Evolutionary conservation across 2,888 invertebrate genomes (phyloP).

Genomic region (Lasioglossum leucozonium): DNA sequence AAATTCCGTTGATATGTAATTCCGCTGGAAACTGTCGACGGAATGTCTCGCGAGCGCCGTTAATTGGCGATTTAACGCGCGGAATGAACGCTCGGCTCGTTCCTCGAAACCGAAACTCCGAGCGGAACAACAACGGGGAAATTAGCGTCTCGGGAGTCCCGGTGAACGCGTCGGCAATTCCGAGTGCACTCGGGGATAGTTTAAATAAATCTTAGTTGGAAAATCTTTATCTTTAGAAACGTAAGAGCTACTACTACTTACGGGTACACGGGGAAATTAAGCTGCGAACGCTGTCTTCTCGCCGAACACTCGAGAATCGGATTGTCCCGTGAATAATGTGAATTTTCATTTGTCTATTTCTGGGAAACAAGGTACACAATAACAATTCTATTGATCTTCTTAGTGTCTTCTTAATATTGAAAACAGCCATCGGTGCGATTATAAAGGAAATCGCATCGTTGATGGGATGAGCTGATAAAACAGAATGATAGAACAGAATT

Average conservation of each 20-base stretch:
- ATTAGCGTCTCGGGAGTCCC: background rate
- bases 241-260: conserved; percentile 22
- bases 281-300: background rate
- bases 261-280: conserved; percentile 4
- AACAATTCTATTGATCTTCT: no score
- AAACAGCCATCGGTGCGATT: no score
- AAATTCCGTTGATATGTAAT: background rate
- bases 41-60: background rate
- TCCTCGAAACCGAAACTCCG: background rate
- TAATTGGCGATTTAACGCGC: background rate
- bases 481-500: no score
- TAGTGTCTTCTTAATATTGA: no score
- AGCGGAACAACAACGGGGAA: no score
- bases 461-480: no score
- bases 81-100: conserved; percentile 1
- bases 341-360: no score
- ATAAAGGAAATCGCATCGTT: no score
- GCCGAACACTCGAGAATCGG: background rate
- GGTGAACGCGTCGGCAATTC: conserved; percentile 28
- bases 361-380: no score
- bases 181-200: conserved; percentile 23
- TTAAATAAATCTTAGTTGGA: conserved; percentile 38
- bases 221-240: conserved; percentile 17
- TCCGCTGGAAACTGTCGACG: background rate
- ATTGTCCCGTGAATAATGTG: no score